Base-by-base conservation (phyloP, 2,797 vertebrate species). In the Enteromius viviparus region DNA sequence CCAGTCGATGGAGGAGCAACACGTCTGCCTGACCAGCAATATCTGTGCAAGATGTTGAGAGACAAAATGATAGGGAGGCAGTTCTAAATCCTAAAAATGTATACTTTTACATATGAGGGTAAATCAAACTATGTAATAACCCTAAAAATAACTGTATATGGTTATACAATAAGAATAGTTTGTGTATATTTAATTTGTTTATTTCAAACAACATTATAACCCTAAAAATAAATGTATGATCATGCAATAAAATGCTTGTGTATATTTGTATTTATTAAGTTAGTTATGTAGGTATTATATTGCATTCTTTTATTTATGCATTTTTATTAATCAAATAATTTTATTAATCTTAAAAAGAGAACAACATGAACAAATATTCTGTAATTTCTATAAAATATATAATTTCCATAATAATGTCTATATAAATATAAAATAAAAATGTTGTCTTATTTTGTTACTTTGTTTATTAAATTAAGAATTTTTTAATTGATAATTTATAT, bases 21-120 rank as follows among this genome's bases (percentile, higher is more conserved):
- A 9, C 23, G 45, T 80, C 81, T 87, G 86, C 85, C 58, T 84
- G 76, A 82, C 70, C 76, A 82, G 84, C 81, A 77, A 77, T 81
- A 82, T 85, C 66, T 55, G 76, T 68, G 76, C 53, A 53, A 58
- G 70, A 12, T 7, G 11, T 23, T 3, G 49, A 26, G 26, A 34
- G 34, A 58, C 23, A 40, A 55, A 74, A 72, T 17, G 23, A 60
- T 23, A 26, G 23, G 15, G 1, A 11, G 26, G 47, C 17, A 12
- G 23, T 12, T 26, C 1, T n/a, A 55, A 55, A 60, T 21, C 60
- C 21, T 4, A 55, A 55, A 55, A 55, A n/a, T 55, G 1, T 55
- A 60, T 15, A 19, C 26, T 37, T 72, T 34, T 64, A 7, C 17
- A 34, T 34, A 34, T 34, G 62, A 60, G 23, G 4, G 11, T 26